Evolutionary conservation across 2,888 invertebrate genomes (phyloP), one percentile per base, ranked within the genome.

Genomic region (Chelonus formosanus): DNA sequence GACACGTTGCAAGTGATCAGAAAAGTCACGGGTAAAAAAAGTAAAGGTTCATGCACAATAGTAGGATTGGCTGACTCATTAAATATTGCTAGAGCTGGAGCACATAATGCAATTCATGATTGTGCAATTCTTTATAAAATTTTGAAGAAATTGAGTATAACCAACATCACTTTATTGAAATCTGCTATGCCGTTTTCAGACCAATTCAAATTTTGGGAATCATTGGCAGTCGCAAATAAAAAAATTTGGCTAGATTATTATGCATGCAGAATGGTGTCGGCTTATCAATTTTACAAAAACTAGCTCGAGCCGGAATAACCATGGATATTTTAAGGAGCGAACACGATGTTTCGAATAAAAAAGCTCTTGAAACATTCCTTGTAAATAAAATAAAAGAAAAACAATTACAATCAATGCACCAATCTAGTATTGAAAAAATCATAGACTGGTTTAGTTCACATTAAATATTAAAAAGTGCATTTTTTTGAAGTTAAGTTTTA

Each of bases 51-150:
- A 53, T 62, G 62, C 43, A n/a, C 43, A 32, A 62, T 62, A 31
- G 53, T 53, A 10, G 62, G 40, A 52, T 62, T 62, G 20, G 62
- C 62, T 62, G 62, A 62, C 8, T 56, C 48, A 7, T 63, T 55
- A n/a, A 31, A 58, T n/a, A 53, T 65, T 31, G 35, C 5, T n/a
- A 44, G 47, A 50, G 7, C 20, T 54, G 65, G 54, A 60, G 60
- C 65, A 34, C 65, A 65, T 45, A 43, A 65, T 65, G 60, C 65
- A 45, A 59, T 60, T 60, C 3, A 60, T 45, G 65, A 65, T 54
- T 55, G 55, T 47, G 56, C 5, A 48, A 56, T 63, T 8, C 56
- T 63, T 7, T 10, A 63, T 10, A 32, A 55, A 63, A 55, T 63
- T 48, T 45, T 56, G 8, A 34, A 56, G n/a, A 55, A 63, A 45